Conservation (phyloP, 2,888 invertebrate genomes). For the Pseudeuparius sepicola region DNA sequence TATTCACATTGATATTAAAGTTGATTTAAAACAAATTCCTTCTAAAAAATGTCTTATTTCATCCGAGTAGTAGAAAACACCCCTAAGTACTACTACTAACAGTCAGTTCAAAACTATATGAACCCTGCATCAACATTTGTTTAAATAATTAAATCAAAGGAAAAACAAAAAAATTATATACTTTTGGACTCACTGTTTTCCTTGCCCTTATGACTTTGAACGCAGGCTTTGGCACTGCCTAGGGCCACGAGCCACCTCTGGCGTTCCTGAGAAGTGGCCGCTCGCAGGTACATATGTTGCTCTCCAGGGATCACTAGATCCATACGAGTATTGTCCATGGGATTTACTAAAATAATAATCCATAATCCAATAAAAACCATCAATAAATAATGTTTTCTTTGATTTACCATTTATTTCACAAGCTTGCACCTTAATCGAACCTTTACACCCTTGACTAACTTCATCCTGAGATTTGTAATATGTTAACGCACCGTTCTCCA, state of each 20-base stretch:
- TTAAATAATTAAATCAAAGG: slow-evolving; percentile 8
- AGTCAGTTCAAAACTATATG: too few relatives aligned
- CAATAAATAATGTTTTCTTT: slow-evolving; percentile 4
- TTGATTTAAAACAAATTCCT: too few relatives aligned
- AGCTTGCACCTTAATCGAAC: slow-evolving; percentile 71
- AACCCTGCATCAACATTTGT: too few relatives aligned
- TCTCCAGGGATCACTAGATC: slow-evolving; percentile 75
- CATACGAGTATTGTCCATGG: slow-evolving; percentile 59
- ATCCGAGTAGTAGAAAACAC: too few relatives aligned
- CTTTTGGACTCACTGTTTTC: slow-evolving; percentile 19
- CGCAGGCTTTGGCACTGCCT: slow-evolving; percentile 64
- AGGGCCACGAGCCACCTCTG: slow-evolving; percentile 75
- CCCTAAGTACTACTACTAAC: too few relatives aligned
- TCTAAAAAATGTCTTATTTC: too few relatives aligned
- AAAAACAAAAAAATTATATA: slow-evolving; percentile 11
- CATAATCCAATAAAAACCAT: too few relatives aligned
- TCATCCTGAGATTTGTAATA: slow-evolving; percentile 78
- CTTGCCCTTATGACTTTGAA: slow-evolving; percentile 29
- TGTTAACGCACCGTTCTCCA: slow-evolving; percentile 69
- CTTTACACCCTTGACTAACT: slow-evolving; percentile 73
- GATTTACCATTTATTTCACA: slow-evolving; percentile 76
- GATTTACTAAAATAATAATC: slow-evolving; percentile 48
- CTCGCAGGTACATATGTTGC: slow-evolving; percentile 69
- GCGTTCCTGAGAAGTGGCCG: slow-evolving; percentile 65
- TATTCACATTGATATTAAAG: too few relatives aligned